Evolutionary conservation across 2,113 vertebrate species (phyloP).

Genomic region (Silurus glanis): DNA sequence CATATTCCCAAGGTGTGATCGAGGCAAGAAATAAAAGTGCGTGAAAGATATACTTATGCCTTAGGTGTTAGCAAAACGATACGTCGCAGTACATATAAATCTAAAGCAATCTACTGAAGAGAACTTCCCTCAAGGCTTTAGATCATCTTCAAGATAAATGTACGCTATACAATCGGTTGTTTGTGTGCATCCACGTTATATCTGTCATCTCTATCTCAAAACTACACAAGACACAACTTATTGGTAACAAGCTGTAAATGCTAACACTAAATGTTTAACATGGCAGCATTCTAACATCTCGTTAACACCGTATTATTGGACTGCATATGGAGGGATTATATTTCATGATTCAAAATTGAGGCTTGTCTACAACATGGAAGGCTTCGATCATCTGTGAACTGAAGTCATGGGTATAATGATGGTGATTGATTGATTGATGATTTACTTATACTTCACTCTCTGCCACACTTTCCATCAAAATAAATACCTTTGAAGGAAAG

Average conservation of each 20-base stretch:
- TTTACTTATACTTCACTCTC: no score
- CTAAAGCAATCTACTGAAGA: constrained; percentile 8
- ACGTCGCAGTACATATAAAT: constrained; percentile 13
- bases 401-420: not conserved
- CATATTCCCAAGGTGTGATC: not conserved
- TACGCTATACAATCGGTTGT: not conserved
- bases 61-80: constrained; percentile 29
- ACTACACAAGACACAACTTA: not conserved
- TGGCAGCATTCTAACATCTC: no score
- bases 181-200: not conserved
- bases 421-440: not conserved
- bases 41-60: constrained; percentile 2
- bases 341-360: not conserved
- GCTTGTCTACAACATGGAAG: not conserved
- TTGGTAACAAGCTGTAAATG: no score
- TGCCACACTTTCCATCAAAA: no score
- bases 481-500: not conserved
- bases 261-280: not conserved
- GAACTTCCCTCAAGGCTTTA: not conserved
- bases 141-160: constrained; percentile 32
- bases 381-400: not conserved
- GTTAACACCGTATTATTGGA: not conserved
- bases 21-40: not conserved
- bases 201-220: not conserved
- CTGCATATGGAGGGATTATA: not conserved